Base-by-base conservation (phyloP, 2,888 invertebrate species). In the Agelastica alni region DNA sequence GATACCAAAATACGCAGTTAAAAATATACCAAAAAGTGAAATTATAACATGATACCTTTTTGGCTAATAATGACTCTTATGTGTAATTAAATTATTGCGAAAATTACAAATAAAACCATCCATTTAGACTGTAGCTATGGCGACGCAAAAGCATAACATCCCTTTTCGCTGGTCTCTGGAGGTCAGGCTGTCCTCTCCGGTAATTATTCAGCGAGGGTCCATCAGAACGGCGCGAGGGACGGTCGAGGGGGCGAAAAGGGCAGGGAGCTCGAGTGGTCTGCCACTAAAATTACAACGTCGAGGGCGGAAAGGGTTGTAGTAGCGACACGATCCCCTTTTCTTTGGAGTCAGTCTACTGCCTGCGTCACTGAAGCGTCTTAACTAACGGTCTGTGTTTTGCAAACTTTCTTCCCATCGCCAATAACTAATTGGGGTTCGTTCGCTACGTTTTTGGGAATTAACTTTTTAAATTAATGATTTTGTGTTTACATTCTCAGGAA, bases 161-260 rank as follows among this genome's bases (percentile, higher is more conserved):
- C 71, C 72, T 69, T 68, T 46, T 66, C 65, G 65, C 43, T 68
- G 72, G 73, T 73, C 74, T 73, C 73, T 66, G 63, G 73, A 74
- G 74, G 74, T 74, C 74, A 74, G 69, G 68, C 68, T 70, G 70
- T 68, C 70, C 61, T 63, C 51, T 56, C 42, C 68, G 70, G 73
- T 71, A 74, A 74, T 74, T 75, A 75, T 74, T 75, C 71, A 73
- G 71, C 64, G 61, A 71, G 71, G 71, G 70, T 71, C 70, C 68
- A 68, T 67, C 67, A 61, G 63, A 56, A 47, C 18, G 37, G 52
- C 51, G 44, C 47, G 42, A 31, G 45, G 51, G 58, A 39, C 9
- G 32, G 48, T 28, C 20, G 52, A 48, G 51, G 61, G 55, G 44
- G 57, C 41, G 58, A 49, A 53, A 54, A 43, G 49, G 52, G 58